These are phyloP conservation scores for Porites lutea DNA, from an alignment of 64 coral and sea anemone species.

Conservation along the genomic window DNA sequence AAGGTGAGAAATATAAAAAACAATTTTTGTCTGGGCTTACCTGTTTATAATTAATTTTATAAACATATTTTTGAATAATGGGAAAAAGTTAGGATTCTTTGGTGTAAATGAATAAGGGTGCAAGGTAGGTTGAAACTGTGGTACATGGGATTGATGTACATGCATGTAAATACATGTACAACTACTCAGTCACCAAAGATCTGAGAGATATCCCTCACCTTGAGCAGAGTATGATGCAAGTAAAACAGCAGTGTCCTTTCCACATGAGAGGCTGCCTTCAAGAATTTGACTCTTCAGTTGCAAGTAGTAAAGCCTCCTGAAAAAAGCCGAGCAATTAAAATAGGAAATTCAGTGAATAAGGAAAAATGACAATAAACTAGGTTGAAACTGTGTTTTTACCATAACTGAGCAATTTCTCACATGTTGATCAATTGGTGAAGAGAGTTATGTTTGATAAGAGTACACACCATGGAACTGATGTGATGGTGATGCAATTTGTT, in stretches of 20 bases:
- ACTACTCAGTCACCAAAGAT: not conserved
- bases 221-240: constrained; percentile 88
- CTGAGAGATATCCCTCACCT: constrained; percentile 42
- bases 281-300: constrained; percentile 77
- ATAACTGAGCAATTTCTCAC: too few species aligned
- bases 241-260: constrained; percentile 69
- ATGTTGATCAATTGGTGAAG: too few species aligned
- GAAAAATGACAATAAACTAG: not conserved
- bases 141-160: too few species aligned
- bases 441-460: too few species aligned
- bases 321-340: not conserved
- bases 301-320: constrained; percentile 79
- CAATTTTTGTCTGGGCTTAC: too few species aligned
- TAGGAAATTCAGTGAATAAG: not conserved
- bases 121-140: too few species aligned
- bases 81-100: too few species aligned
- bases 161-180: not conserved
- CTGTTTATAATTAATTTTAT: too few species aligned
- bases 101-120: too few species aligned
- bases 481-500: too few species aligned
- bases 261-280: constrained; percentile 75
- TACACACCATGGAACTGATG: too few species aligned
- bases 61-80: too few species aligned
- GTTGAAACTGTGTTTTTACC: not conserved
- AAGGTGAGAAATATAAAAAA: not conserved